Conservation (phyloP, 2,888 invertebrate genomes). For the Dryococelus australis region DNA sequence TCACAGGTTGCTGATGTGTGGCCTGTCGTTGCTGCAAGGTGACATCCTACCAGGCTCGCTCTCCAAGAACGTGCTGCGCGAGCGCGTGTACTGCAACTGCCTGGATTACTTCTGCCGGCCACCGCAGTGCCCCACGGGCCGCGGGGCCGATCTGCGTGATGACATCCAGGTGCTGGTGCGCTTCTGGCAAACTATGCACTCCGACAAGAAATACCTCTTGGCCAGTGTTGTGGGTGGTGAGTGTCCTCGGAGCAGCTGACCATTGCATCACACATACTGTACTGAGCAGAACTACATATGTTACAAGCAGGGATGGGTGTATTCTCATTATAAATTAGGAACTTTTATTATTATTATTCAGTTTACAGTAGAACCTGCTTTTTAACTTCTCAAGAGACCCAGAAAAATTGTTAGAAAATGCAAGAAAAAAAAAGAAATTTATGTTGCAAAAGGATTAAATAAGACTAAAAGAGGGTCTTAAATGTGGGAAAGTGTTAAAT, state of each 20-base stretch:
- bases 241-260: constrained; percentile 42
- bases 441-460: too few species aligned
- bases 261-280: too few species aligned
- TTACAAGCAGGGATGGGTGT: too few species aligned
- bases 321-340: too few species aligned
- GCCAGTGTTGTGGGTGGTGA: constrained; percentile 81
- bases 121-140: constrained; percentile 87
- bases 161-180: constrained; percentile 88
- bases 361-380: too few species aligned
- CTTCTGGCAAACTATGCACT: constrained; percentile 97
- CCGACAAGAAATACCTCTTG: constrained; percentile 90
- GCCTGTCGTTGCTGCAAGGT: constrained; percentile 91
- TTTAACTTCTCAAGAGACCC: too few species aligned
- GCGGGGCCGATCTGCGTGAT: constrained; percentile 78
- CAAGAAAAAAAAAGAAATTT: too few species aligned
- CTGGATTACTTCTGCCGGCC: constrained; percentile 95
- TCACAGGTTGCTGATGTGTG: constrained; percentile 83
- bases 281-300: too few species aligned
- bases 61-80: constrained; percentile 91
- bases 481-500: too few species aligned
- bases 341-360: too few species aligned
- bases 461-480: too few species aligned
- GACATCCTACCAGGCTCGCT: constrained; percentile 83
- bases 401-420: too few species aligned
- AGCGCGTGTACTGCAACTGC: constrained; percentile 93